Percentiles rank a stretch among this genome's conserved stretches.
Evolutionary conservation across 2,888 invertebrate species (phyloP).

Genomic region (Hirtodrosophila histrioides): DNA sequence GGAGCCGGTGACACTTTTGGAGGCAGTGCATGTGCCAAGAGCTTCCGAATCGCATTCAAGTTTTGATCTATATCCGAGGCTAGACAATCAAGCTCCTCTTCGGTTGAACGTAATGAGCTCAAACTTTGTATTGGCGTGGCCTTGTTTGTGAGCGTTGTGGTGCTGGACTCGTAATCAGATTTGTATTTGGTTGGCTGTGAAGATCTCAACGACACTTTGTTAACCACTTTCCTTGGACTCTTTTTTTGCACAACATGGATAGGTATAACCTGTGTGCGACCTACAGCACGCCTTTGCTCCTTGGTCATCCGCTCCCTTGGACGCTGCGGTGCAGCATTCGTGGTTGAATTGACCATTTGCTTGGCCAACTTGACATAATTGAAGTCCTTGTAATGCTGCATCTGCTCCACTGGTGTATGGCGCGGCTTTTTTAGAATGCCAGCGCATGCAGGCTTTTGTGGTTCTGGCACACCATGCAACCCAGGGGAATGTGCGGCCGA

Average conservation of each 20-base stretch:
- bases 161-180: constrained; percentile 13
- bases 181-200: background rate
- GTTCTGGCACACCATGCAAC: background rate
- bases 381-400: constrained; percentile 3
- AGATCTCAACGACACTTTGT: constrained; percentile 2
- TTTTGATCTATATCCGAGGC: constrained; percentile 26
- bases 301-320: background rate
- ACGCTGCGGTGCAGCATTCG: background rate
- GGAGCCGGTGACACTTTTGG: background rate
- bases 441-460: background rate
- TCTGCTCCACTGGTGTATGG: too few species aligned
- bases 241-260: background rate
- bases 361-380: constrained; percentile 34
- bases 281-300: too few species aligned
- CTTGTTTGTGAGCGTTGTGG: constrained; percentile 24
- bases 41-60: constrained; percentile 13
- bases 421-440: constrained; percentile 1
- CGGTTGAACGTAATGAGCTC: background rate
- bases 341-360: constrained; percentile 9
- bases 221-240: too few species aligned
- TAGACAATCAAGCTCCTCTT: constrained; percentile 7
- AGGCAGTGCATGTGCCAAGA: constrained; percentile 13
- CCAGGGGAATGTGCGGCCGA: background rate
- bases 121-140: too few species aligned
- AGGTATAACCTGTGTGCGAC: background rate